These are phyloP conservation scores for Dendronephthya gigantea DNA, from an alignment of 64 coral and sea anemone genomes.

Conservation along the genomic window DNA sequence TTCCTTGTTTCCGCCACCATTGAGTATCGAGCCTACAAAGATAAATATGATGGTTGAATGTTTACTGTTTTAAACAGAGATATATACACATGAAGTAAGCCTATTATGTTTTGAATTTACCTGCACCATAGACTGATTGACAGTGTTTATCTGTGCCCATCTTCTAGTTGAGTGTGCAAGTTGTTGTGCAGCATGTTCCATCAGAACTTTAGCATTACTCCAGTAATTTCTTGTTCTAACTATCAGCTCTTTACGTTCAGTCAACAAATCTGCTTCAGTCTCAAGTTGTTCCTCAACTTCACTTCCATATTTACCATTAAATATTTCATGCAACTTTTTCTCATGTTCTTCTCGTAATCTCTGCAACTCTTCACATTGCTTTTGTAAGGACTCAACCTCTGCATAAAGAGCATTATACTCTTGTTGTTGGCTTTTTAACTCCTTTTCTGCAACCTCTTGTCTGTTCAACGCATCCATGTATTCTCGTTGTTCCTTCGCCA, in stretches of 20 bases:
- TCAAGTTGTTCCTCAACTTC: conserved; percentile 80
- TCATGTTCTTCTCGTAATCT: conserved; percentile 44
- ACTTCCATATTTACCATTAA: conserved; percentile 82
- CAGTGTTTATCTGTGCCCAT: conserved; percentile 75
- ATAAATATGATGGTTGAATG: not conserved
- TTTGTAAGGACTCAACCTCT: conserved; percentile 29
- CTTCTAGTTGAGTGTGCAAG: conserved; percentile 53
- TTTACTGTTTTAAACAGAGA: too few relatives aligned
- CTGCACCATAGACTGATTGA: conserved; percentile 45
- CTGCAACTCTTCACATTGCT: conserved; percentile 40
- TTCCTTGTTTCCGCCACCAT: conserved; percentile 96
- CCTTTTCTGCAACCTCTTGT: conserved; percentile 81
- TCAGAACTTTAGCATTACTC: conserved; percentile 53
- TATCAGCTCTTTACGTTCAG: conserved; percentile 55
- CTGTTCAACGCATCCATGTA: conserved; percentile 80
- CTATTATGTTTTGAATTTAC: conserved; percentile 39
- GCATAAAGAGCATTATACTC: conserved; percentile 68
- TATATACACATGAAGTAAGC: too few relatives aligned
- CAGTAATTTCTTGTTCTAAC: conserved; percentile 49
- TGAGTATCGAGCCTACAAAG: conserved; percentile 53
- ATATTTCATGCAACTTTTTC: conserved; percentile 54
- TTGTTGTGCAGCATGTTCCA: conserved; percentile 43
- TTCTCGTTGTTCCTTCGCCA: conserved; percentile 63
- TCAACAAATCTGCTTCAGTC: conserved; percentile 52
- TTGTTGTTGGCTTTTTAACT: conserved; percentile 43